phyloP scores from a whole-genome alignment of 2,797 vertebrate species.

The Cyprinella venusta region DNA sequence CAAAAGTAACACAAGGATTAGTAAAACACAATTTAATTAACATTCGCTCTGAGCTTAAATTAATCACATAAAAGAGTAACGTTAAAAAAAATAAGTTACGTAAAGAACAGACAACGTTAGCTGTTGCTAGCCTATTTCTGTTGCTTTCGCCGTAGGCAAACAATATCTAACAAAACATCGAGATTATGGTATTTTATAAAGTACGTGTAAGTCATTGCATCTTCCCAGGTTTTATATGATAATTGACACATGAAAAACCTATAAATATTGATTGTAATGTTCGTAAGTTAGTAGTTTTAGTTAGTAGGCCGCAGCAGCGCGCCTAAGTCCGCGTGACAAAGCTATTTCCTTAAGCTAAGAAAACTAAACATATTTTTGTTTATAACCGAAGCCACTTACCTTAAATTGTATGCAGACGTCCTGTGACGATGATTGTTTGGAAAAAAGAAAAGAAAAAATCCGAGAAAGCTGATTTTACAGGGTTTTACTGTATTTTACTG shows the following conservation, averaged over 20 bases:
- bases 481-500: too few species aligned
- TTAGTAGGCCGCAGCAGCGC: constrained; percentile 8
- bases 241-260: neutral
- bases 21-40: neutral
- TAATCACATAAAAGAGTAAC: too few species aligned
- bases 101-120: neutral
- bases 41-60: neutral
- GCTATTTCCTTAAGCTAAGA: neutral
- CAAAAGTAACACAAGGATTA: neutral
- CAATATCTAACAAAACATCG: neutral
- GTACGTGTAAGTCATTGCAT: neutral
- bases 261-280: neutral
- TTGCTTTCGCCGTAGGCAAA: neutral
- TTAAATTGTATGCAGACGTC: neutral
- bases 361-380: neutral
- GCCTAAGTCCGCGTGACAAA: constrained; percentile 2
- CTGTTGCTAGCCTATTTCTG: neutral
- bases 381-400: neutral
- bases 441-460: neutral
- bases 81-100: neutral
- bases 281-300: neutral
- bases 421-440: neutral
- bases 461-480: neutral
- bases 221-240: too few species aligned
- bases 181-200: accelerated